Base-by-base conservation (phyloP, 2,797 vertebrate genomes). In the Acipenser oxyrinchus region DNA sequence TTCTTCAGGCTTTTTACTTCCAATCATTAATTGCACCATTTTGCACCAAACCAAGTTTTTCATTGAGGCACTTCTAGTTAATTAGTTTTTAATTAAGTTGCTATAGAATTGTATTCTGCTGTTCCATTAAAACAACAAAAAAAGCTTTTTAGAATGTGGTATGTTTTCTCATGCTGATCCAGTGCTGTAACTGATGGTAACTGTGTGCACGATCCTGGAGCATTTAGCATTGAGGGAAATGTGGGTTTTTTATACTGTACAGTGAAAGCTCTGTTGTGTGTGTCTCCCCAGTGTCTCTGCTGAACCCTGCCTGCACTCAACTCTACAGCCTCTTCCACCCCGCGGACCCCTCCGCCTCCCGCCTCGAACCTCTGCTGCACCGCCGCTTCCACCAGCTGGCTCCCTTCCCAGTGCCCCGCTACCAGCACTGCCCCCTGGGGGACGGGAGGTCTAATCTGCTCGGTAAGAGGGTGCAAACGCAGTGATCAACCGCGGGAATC, bases 271-370 rank as follows among this genome's bases (percentile, higher is more conserved):
- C 51, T 58, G 2, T 7, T 62, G 15, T 18, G 6, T 70, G 50
- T 71, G 49, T 59, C 66, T 65, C 75, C 65, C 15, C 80, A 99
- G 97, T 93, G 67, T 90, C 81, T 75, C 95, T 96, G 73, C 87
- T 98, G 6, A 94, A 88, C 65, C 97, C 97, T 11, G 94, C 95
- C 73, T 99, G 96, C 84, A 89, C 90, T 73, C 96, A 99, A 74
- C 91, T 99, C 66, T 97, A 96, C 88, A 99, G 96, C 84, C 92
- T 99, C 75, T 99, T 99, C 84, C 96, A 93, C 74, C 95, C 95
- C 0, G 97, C 97, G 12, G 97, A 99, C 78, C 97, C 97, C 4
- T 99, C 96, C 0, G 96, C 97, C 60, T 98, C 93, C 58, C 84
- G 97, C 71, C 89, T 99, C 3, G 97, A 99, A 80, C 96, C 97